Conservation (phyloP, 1,140 invertebrate species). For the Drosophila orosa region DNA sequence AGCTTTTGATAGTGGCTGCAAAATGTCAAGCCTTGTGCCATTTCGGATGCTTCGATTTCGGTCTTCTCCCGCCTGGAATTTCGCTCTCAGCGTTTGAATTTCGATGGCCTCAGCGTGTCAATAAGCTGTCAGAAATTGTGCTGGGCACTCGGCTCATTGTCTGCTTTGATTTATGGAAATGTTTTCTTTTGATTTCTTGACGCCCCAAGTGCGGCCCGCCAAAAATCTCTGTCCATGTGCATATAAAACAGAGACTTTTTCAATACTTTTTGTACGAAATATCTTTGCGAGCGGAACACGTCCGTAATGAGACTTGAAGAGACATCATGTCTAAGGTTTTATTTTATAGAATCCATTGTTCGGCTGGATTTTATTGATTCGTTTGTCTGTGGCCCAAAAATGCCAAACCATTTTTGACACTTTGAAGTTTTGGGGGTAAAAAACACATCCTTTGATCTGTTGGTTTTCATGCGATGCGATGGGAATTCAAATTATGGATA, state of each 20-base stretch:
- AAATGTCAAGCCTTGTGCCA: constrained; percentile 69
- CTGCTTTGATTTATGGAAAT: constrained; percentile 68
- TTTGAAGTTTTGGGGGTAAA: constrained; percentile 56
- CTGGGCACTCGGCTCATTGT: constrained; percentile 46
- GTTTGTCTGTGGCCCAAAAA: constrained; percentile 52
- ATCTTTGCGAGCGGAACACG: constrained; percentile 15
- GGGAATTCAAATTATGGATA: constrained; percentile 6
- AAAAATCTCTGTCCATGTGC: constrained; percentile 21
- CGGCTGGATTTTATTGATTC: constrained; percentile 57
- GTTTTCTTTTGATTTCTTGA: constrained; percentile 61
- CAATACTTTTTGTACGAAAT: constrained; percentile 16
- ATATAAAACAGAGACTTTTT: constrained; percentile 42
- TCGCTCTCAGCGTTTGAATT: not conserved
- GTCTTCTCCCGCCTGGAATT: constrained; percentile 27
- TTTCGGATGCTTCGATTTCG: constrained; percentile 48
- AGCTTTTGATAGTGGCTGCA: constrained; percentile 48
- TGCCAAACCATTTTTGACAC: constrained; percentile 64
- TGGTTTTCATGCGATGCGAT: constrained; percentile 13
- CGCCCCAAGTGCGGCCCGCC: constrained; percentile 52
- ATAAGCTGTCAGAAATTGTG: constrained; percentile 52
- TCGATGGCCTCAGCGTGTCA: constrained; percentile 34
- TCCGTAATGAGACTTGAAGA: constrained; percentile 39
- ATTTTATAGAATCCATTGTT: constrained; percentile 48
- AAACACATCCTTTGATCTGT: constrained; percentile 70
- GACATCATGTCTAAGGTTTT: constrained; percentile 48